Base-by-base conservation (phyloP, 2,888 invertebrate genomes). In the Miltochrista miniata region DNA sequence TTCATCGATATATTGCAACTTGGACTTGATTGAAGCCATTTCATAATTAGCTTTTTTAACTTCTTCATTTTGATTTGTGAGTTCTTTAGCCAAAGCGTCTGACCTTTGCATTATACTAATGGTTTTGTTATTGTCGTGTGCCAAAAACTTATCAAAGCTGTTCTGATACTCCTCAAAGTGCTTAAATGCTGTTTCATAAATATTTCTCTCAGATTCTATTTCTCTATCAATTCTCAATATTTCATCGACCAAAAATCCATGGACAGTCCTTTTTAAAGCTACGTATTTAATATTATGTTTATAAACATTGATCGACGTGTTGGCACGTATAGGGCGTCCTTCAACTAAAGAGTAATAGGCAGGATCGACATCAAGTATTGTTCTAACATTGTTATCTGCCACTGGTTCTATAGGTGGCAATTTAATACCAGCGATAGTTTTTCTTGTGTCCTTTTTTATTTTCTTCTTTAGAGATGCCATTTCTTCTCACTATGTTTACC, bases 301-400 rank as follows among this genome's bases (percentile, higher is more conserved):
- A 66, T 95, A 95, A 43, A 90, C 83, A 35, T 84, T 74, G 45
- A 93, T 81, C 13, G 93, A 93, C 41, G 92, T 89, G 55, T 90
- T 92, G 33, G 93, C 91, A 47, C 88, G 85, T 34, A 94, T 92
- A 2, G 94, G 93, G 48, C 94, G 87, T 42, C 94, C 94, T 71
- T 92, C 92, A 0, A 94, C 86, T 63, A 93, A 83, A 1, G 92
- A 88, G 70, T 93, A 95, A 73, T 92, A 95, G n/a, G 93, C 86
- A 0, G 94, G 93, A 74, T 95, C 94, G 0, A 94, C 81, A 64
- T 95, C 94, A 24, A 93, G 76, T 51, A 94, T 92, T 4, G 93
- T 93, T 70, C 92, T 92, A 2, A 85, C 56, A 37, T 80, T 61
- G 48, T 63, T 59, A 49, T 74, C 74, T 41, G 64, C 70, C 33